phyloP scores from a whole-genome alignment of 2,113 vertebrate species.

The Sinocyclocheilus rhinocerous region DNA sequence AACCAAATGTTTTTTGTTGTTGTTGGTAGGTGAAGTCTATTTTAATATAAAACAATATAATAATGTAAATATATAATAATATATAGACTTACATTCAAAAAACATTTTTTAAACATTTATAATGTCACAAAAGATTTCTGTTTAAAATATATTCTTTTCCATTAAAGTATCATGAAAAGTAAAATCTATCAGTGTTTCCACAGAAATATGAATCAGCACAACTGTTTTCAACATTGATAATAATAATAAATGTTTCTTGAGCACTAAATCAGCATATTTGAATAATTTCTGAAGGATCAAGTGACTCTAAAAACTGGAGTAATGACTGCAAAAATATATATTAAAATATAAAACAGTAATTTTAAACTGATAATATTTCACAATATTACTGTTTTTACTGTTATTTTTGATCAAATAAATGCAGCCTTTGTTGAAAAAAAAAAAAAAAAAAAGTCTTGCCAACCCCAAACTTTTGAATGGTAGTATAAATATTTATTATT shows the following conservation, averaged over 20 bases:
- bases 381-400: not conserved
- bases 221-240: no score
- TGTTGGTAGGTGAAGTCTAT: not conserved
- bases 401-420: no score
- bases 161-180: not conserved
- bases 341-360: not conserved
- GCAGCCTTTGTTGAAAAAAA: no score
- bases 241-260: not conserved
- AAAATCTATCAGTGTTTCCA: not conserved
- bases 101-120: not conserved
- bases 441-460: no score
- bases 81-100: not conserved
- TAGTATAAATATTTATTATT: no score
- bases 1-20: not conserved
- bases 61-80: not conserved
- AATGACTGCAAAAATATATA: not conserved
- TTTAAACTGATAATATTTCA: not conserved
- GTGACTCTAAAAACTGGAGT: not conserved
- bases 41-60: not conserved
- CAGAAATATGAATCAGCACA: no score
- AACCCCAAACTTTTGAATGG: no score
- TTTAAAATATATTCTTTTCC: not conserved
- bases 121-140: not conserved
- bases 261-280: not conserved
- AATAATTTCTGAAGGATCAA: not conserved